Evolutionary conservation across 2,797 vertebrate species (phyloP), one percentile per base, ranked within the genome.

Genomic region (Coranthus polyacanthus): DNA sequence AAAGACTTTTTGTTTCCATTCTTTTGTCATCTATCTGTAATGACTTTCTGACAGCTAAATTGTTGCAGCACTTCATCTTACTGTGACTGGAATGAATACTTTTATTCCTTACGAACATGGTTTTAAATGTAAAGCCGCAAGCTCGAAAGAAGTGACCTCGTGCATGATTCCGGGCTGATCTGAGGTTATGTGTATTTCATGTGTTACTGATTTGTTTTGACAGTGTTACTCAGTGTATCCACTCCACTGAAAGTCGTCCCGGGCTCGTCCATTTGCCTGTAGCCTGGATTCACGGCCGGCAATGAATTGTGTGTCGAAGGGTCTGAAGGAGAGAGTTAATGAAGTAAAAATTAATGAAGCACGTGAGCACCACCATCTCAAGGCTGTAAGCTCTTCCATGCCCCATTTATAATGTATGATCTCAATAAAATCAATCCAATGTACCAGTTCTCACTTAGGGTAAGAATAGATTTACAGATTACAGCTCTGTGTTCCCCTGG

Each of bases 381-480:
- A 89, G 88, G 92, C 92, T 89, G 92, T 92, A 88, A 92, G 91
- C 86, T 90, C 91, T 85, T 93, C 93, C 56, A 72, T 94, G 87
- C 91, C 93, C 89, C 93, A 81, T 89, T 94, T 95, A 92, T 95
- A 91, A 93, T 89, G 89, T 93, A 95, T 89, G 92, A 94, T 91
- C 90, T 94, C 92, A 94, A 95, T 94, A 95, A 96, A 95, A 96
- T 95, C 92, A 94, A 89, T 94, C 88, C 92, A 85, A 93, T 93
- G 93, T 95, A 93, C 91, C 92, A 94, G 91, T 92, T 93, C 92
- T 94, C 91, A 82, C 90, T 94, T 68, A 87, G 91, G 88, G 91
- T 93, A 88, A 89, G 89, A 89, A 87, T 91, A 92, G 89, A 93
- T 92, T 93, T 92, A 91, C 91, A 91, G 87, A 93, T 94, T 92